phyloP scores from a whole-genome alignment of 1,140 invertebrate species.

The Pogonomyrmex barbatus region DNA sequence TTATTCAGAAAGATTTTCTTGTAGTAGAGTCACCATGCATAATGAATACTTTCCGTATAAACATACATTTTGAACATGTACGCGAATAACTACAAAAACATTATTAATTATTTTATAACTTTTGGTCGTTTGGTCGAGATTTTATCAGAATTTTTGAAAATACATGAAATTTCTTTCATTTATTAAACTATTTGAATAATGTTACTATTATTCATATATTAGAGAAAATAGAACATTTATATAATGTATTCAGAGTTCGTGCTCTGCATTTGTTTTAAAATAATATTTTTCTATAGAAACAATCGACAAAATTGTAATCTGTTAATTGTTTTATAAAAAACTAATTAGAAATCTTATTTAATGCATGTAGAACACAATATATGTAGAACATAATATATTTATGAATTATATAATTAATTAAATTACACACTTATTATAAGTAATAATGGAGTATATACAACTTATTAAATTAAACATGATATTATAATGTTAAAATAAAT shows the following conservation, averaged over 20 bases:
- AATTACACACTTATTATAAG: background rate
- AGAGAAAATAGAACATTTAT: background rate
- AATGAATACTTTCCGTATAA: slow-evolving; percentile 33
- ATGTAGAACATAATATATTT: no score
- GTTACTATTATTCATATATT: background rate
- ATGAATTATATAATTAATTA: background rate
- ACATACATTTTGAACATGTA: background rate
- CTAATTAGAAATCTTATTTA: background rate
- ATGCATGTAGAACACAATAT: no score
- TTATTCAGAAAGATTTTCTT: slow-evolving; percentile 48
- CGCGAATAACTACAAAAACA: background rate
- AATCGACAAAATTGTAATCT: background rate
- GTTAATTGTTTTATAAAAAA: background rate
- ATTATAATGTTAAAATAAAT: background rate
- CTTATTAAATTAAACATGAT: background rate
- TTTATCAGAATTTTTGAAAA: background rate
- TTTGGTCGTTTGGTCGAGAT: background rate
- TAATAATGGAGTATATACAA: background rate
- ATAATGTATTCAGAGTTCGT: background rate
- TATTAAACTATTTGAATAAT: background rate
- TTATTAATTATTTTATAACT: background rate
- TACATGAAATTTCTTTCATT: background rate
- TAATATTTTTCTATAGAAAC: background rate
- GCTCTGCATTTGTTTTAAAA: background rate
- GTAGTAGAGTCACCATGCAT: background rate